A percentile compares a stretch with the other conserved stretches of the same genome.
phyloP scores from a whole-genome alignment of 2,113 vertebrate genomes.

The Philantomba maxwellii region DNA sequence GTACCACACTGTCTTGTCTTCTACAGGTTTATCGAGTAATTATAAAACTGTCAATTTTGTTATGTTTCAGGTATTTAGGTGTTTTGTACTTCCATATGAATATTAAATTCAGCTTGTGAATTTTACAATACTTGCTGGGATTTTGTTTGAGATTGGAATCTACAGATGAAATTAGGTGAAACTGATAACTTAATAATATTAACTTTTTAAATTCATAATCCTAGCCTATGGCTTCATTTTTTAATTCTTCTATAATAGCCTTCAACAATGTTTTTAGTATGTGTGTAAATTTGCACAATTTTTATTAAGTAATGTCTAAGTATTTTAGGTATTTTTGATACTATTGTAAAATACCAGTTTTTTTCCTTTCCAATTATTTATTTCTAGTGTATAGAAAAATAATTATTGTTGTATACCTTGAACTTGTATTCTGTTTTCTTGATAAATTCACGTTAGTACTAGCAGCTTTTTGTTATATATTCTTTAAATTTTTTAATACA shows the following conservation, averaged over 20 bases:
- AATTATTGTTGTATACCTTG: background rate
- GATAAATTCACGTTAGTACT: background rate
- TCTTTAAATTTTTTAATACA: background rate
- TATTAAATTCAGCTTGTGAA: background rate
- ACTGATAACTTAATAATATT: background rate
- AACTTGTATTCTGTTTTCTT: background rate
- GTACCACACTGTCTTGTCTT: background rate
- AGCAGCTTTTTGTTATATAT: background rate
- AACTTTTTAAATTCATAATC: background rate
- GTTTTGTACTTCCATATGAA: background rate
- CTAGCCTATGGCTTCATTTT: background rate
- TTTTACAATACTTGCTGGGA: background rate
- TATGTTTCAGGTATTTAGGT: background rate
- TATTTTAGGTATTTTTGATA: background rate
- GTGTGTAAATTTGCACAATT: background rate
- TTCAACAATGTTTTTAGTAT: background rate
- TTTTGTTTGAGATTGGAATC: background rate
- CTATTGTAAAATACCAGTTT: background rate
- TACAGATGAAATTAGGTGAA: background rate
- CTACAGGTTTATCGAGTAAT: background rate
- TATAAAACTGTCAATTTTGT: background rate
- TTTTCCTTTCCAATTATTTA: background rate
- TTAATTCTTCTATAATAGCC: background rate
- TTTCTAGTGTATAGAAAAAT: background rate
- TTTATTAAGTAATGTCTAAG: background rate